Percentiles rank a stretch among this genome's conserved stretches.
Evolutionary conservation across 2,113 vertebrate genomes (phyloP).

Genomic region (Tyrannus savana): DNA sequence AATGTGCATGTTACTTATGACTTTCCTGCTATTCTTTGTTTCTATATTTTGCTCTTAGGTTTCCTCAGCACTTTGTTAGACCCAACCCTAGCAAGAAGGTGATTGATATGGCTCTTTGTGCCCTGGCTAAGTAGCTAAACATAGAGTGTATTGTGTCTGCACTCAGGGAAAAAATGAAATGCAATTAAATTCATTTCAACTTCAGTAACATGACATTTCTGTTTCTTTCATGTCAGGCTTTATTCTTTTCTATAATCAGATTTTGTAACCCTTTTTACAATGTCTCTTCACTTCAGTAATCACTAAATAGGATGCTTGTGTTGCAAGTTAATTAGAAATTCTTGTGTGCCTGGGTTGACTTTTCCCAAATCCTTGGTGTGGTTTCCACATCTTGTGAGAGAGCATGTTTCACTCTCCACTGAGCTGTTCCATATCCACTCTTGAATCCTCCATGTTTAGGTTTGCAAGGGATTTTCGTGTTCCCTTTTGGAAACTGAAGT

Average conservation of each 20-base stretch:
- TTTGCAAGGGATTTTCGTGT: not conserved
- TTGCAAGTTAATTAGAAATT: slow-evolving; percentile 45
- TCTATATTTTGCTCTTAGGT: slow-evolving; percentile 1
- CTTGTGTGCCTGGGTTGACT: not conserved
- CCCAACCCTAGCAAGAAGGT: not conserved
- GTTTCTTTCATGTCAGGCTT: slow-evolving; percentile 55
- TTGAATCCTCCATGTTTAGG: not conserved
- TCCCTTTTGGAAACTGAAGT: not conserved
- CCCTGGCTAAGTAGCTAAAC: slow-evolving; percentile 49
- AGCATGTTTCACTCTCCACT: fast-evolving
- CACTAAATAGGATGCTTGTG: slow-evolving; percentile 37
- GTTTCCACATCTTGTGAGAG: not conserved
- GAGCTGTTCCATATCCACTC: not conserved
- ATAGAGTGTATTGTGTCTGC: slow-evolving; percentile 7
- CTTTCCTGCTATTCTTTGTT: not conserved
- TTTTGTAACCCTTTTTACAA: slow-evolving; percentile 61
- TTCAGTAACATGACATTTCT: slow-evolving; percentile 55
- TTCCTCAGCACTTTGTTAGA: slow-evolving; percentile 22
- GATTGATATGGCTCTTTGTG: slow-evolving; percentile 51
- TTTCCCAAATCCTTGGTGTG: not conserved
- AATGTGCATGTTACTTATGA: not conserved
- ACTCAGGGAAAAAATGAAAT: slow-evolving; percentile 24
- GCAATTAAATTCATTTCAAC: slow-evolving; percentile 58
- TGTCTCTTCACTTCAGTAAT: slow-evolving; percentile 50
- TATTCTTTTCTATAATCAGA: slow-evolving; percentile 34